These are phyloP conservation scores for Taphrorychus bicolor DNA, from an alignment of 2,888 invertebrate genomes.

Conservation along the genomic window DNA sequence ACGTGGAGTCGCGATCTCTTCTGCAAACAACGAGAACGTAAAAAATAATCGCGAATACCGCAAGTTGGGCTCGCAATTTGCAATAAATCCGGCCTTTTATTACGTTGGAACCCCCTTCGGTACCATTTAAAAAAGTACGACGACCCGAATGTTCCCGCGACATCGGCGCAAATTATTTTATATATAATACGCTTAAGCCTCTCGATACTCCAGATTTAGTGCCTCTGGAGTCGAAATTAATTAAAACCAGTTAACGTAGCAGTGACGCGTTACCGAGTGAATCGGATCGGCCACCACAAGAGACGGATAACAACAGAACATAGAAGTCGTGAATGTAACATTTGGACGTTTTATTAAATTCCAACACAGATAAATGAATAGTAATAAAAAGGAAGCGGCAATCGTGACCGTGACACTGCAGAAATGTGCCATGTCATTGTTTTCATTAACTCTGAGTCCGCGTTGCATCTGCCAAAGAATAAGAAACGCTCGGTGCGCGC, in stretches of 20 bases:
- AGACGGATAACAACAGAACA: conserved; percentile 29
- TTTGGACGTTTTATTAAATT: conserved; percentile 42
- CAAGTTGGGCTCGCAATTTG: conserved; percentile 38
- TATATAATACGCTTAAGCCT: background rate
- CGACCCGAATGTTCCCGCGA: conserved; percentile 14
- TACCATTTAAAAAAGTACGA: conserved; percentile 32
- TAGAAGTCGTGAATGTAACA: conserved; percentile 40
- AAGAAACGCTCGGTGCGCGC: conserved; percentile 12
- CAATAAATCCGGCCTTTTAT: conserved; percentile 42
- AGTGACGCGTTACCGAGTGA: background rate
- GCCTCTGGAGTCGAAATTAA: background rate
- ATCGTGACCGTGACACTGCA: conserved; percentile 41
- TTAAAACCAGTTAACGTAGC: background rate
- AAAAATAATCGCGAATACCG: conserved; percentile 40
- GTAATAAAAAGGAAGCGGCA: conserved; percentile 40
- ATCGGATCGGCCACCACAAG: background rate
- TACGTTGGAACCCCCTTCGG: conserved; percentile 37
- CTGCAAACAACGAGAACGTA: conserved; percentile 35
- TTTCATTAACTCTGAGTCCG: conserved; percentile 38
- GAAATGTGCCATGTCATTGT: conserved; percentile 40
- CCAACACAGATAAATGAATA: conserved; percentile 41
- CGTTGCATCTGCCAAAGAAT: conserved; percentile 19
- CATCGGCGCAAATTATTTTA: conserved; percentile 1
- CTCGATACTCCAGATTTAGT: background rate
- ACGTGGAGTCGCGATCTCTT: conserved; percentile 27